Evolutionary conservation across 2,113 vertebrate genomes (phyloP).

Genomic region (Alligator sinensis): DNA sequence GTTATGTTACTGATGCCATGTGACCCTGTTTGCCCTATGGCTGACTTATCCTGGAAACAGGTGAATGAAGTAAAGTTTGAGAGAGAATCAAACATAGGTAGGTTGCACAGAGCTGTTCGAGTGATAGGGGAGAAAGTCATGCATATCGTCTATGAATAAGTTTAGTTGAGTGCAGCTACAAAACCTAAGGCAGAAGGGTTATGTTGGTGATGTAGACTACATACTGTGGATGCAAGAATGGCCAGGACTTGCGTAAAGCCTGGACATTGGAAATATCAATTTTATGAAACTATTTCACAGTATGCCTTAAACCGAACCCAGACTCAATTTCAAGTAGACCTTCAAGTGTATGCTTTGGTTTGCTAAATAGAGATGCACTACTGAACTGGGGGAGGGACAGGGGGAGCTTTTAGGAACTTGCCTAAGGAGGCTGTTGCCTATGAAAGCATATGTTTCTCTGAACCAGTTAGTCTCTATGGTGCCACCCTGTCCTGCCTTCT

Average conservation of each 20-base stretch:
- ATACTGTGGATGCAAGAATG: background rate
- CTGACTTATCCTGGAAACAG: background rate
- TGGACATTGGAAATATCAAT: background rate
- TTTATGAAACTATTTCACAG: background rate
- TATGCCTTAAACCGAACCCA: background rate
- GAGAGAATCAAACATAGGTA: background rate
- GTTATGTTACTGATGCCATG: background rate
- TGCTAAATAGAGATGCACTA: background rate
- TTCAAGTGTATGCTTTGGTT: background rate
- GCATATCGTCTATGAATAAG: background rate
- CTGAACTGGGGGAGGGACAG: background rate
- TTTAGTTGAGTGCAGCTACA: background rate
- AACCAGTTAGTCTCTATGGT: too few relatives aligned
- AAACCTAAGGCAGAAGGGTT: background rate
- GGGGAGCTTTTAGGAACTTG: background rate
- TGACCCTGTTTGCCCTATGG: background rate
- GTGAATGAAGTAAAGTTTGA: accelerated
- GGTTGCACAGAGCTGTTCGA: background rate
- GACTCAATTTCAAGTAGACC: background rate
- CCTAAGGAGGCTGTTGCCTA: too few relatives aligned
- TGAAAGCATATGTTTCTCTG: too few relatives aligned
- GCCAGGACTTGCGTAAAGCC: background rate
- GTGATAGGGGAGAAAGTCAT: background rate
- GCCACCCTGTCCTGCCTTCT: too few relatives aligned
- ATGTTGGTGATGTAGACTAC: background rate